Conservation (phyloP, 2,797 vertebrate genomes). For the Harpagifer antarcticus region DNA sequence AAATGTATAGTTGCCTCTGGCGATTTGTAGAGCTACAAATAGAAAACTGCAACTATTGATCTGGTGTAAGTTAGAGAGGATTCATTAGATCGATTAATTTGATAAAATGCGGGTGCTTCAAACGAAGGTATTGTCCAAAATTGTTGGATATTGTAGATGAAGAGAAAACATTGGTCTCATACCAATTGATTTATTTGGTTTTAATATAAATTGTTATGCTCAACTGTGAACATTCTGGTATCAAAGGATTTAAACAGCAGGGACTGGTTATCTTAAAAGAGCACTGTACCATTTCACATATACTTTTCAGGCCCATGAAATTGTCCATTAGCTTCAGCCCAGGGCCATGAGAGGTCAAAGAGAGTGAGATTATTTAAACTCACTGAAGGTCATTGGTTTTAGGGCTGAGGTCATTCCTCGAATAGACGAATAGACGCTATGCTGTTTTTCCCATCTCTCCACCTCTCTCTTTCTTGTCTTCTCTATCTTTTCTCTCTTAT, state of each 20-base stretch:
- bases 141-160: not conserved
- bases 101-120: constrained; percentile 12
- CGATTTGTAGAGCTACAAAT: constrained; percentile 34
- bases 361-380: constrained; percentile 53
- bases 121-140: not conserved
- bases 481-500: constrained; percentile 12
- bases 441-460: constrained; percentile 17
- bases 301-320: constrained; percentile 46
- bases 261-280: constrained; percentile 34
- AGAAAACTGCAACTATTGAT: constrained; percentile 54
- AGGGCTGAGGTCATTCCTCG: constrained; percentile 41
- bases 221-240: constrained; percentile 11
- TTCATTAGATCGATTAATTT: constrained; percentile 11
- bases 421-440: constrained; percentile 14
- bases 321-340: constrained; percentile 41
- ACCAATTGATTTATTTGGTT: not conserved
- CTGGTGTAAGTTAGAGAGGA: constrained; percentile 17
- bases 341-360: constrained; percentile 23
- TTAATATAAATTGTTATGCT: constrained; percentile 10
- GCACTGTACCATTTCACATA: constrained; percentile 37
- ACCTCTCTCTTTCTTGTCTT: constrained; percentile 19
- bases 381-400: constrained; percentile 55
- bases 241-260: constrained; percentile 15
- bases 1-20: constrained; percentile 48
- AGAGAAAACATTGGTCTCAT: not conserved